Evolutionary conservation across 2,888 invertebrate genomes (phyloP), one percentile per base, ranked within the genome.

Genomic region (Ormyrus nitidulus): DNA sequence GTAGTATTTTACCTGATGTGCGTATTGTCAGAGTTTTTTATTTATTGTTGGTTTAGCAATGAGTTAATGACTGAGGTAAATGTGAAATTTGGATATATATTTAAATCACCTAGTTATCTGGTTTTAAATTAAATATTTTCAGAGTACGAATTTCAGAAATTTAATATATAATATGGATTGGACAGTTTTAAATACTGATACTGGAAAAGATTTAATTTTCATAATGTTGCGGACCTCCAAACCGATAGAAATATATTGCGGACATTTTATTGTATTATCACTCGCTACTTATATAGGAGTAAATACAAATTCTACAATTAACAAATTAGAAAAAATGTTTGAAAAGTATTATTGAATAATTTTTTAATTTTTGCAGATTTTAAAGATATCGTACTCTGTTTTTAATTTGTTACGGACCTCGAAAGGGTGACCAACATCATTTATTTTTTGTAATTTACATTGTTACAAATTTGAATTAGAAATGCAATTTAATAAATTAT

Each of bases 41-140:
- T 76, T 48, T 76, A 76, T 34, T 76, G 10, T 48, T 76, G 76
- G 76, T 76, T 76, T 54, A 69, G 76, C 6, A 76, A 76, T 56
- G 76, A 76, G 49, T 19, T 76, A 1, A 69, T 69, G 56, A 19
- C 62, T 11, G 69, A 76, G 62, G 76, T 76, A 54, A 69, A 19
- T 19, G 19, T 19, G 19, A 19, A 19, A 19, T 19, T 19, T 19
- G 19, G 19, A 19, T 19, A 19, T 19, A 19, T 2, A 19, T 19
- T 19, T 19, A 19, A 19, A 19, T 19, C 19, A 19, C 2, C 19
- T 19, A 19, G 1, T 19, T 19, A 19, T 19, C 1, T 19, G 19
- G 19, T 19, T 19, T 19, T 19, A 19, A 19, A 19, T 2, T 19
- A 19, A 19, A 19, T 19, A 19, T 46, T 66, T 58, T 58, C 51